Conservation (phyloP, 2,113 vertebrate genomes). For the Oncorhynchus tshawytscha region DNA sequence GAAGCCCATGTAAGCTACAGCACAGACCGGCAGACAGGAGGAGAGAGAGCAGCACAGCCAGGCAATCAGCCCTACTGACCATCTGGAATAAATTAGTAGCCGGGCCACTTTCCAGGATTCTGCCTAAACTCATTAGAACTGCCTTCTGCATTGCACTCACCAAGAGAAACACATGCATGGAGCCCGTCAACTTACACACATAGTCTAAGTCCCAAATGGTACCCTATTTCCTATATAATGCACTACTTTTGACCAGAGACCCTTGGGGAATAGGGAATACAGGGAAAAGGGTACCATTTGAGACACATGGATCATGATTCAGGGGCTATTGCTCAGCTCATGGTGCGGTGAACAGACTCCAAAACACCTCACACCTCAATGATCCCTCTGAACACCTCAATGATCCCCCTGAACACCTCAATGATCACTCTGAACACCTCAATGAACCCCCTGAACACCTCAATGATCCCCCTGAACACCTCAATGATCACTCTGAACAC, state of each 20-base stretch:
- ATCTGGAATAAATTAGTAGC: constrained; percentile 25
- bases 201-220: too few relatives aligned
- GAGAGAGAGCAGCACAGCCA: neutral
- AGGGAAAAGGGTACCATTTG: neutral
- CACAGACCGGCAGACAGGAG: neutral
- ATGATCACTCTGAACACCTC: too few relatives aligned
- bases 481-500: too few relatives aligned
- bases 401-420: neutral
- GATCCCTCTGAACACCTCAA: neutral
- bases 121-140: constrained; percentile 27
- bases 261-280: too few relatives aligned
- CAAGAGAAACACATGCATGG: neutral
- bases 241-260: too few relatives aligned
- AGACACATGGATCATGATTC: neutral
- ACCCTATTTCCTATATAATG: too few relatives aligned
- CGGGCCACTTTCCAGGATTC: constrained; percentile 11
- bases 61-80: constrained; percentile 8
- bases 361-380: neutral
- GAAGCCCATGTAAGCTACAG: neutral
- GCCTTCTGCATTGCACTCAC: neutral
- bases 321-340: neutral
- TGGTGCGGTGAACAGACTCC: neutral
- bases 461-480: neutral
- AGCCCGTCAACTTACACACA: neutral
- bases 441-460: too few relatives aligned